Base-by-base conservation (phyloP, 2,888 invertebrate genomes). In the Mesochorus sp. region DNA sequence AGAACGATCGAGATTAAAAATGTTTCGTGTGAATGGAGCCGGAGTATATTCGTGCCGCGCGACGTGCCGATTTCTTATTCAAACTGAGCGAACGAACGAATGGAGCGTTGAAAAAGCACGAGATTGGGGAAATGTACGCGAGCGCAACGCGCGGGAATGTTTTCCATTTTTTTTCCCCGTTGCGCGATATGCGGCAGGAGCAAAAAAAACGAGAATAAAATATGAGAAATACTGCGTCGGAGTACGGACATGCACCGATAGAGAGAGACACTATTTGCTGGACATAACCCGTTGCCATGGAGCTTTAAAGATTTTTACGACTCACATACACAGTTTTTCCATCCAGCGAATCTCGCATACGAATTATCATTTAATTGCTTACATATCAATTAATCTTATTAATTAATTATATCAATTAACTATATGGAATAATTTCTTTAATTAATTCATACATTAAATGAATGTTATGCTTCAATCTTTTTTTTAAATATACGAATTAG, bases 41-140 rank as follows among this genome's bases (percentile, higher is more conserved):
- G 12, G 21, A 19, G 24, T 14, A 8, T 61, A 19, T 75, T 62
- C 49, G 37, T 49, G 21, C 28, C 26, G 28, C 39, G 26, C 10
- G 39, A 39, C 8, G 26, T 17, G 10, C 61, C 49, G 44, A 68
- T 75, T 67, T 67, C 68, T 68, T 59, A 62, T 75, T 75, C 44
- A 26, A 26, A 19, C n/a, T n/a, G n/a, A n/a, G 6, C 34, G 61
- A 61, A 70, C 28, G 70, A 71, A 51, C 51, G 70, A 57, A 64
- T 51, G 17, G 57, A 71, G n/a, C 17, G 39, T 59, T 42, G 64
- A 59, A 44, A 72, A 8, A 34, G 19, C 49, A 51, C 37, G 17
- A 10, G 31, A 24, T 19, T 6, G 68, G 14, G 61, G 31, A 34
- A 66, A 57, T 57, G 42, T 55, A 55, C 17, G 61, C 61, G 19